Percentiles rank a stretch among this genome's conserved stretches.
phyloP scores from a whole-genome alignment of 1,140 invertebrate species.

The Drosophila bipectinata region DNA sequence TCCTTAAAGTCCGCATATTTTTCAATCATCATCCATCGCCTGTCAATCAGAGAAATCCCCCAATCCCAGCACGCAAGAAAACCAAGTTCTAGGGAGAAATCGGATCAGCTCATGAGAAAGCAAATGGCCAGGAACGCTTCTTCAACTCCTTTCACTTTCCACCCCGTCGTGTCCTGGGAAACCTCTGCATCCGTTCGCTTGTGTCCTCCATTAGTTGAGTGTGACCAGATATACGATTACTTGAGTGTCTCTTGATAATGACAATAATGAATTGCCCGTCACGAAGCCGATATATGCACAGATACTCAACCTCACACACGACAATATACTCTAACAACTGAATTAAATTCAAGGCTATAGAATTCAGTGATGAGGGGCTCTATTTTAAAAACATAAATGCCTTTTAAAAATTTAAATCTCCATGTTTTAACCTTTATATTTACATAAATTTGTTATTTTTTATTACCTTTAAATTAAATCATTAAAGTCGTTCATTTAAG shows the following conservation, averaged over 20 bases:
- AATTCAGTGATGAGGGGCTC: slow-evolving; percentile 1
- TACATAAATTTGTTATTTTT: background rate
- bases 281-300: slow-evolving; percentile 9
- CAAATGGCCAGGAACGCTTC: slow-evolving; percentile 18
- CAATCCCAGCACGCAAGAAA: background rate
- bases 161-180: background rate
- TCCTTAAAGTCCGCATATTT: background rate
- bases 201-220: slow-evolving; percentile 29
- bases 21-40: slow-evolving; percentile 19
- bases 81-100: slow-evolving; percentile 12
- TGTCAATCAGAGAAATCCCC: slow-evolving; percentile 28
- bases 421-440: background rate
- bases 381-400: no score
- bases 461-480: background rate
- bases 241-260: slow-evolving; percentile 42
- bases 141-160: background rate
- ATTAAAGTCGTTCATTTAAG: background rate
- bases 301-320: slow-evolving; percentile 9
- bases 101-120: slow-evolving; percentile 65
- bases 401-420: background rate
- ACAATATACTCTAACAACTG: slow-evolving; percentile 16
- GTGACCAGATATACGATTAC: slow-evolving; percentile 44
- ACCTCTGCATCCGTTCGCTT: background rate
- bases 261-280: slow-evolving; percentile 57
- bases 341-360: slow-evolving; percentile 34